phyloP scores from a whole-genome alignment of 92 coral and sea anemone species.

The Meandrina meandrites region DNA sequence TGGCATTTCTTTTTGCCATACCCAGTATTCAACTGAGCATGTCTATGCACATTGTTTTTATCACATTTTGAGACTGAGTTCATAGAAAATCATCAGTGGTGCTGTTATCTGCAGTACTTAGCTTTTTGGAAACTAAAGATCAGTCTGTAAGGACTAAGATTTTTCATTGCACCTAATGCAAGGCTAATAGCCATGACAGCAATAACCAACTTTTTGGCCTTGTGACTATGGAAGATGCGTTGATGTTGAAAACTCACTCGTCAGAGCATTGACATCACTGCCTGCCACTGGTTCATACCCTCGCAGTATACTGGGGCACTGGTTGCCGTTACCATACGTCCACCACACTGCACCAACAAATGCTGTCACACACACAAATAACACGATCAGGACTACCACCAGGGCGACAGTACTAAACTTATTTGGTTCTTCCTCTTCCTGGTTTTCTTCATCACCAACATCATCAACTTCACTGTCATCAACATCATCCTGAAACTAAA shows the following conservation, averaged over 20 bases:
- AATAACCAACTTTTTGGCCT: neutral
- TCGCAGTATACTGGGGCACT: conserved; percentile 8
- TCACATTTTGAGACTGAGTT: neutral
- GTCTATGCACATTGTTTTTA: neutral
- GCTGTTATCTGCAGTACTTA: too few species aligned
- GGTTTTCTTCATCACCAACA: neutral
- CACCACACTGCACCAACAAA: conserved; percentile 40
- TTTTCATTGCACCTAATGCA: neutral
- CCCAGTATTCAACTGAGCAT: neutral
- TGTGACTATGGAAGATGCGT: neutral
- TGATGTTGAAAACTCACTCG: conserved; percentile 17
- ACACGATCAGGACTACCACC: conserved; percentile 11
- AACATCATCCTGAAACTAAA: conserved; percentile 29
- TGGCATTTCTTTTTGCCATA: too few species aligned
- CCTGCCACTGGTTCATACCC: conserved; percentile 42
- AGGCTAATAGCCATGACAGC: neutral
- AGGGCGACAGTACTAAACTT: conserved; percentile 4
- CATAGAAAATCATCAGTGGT: too few species aligned
- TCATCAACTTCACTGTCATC: conserved; percentile 4
- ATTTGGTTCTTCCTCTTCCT: neutral
- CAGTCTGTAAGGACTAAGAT: neutral
- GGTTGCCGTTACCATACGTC: conserved; percentile 33
- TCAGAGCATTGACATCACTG: neutral
- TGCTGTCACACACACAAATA: conserved; percentile 18
- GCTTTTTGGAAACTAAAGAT: too few species aligned